Evolutionary conservation across 2,888 invertebrate species (phyloP), one percentile per base, ranked within the genome.

Genomic region (Caenorhabditis zanzibari): DNA sequence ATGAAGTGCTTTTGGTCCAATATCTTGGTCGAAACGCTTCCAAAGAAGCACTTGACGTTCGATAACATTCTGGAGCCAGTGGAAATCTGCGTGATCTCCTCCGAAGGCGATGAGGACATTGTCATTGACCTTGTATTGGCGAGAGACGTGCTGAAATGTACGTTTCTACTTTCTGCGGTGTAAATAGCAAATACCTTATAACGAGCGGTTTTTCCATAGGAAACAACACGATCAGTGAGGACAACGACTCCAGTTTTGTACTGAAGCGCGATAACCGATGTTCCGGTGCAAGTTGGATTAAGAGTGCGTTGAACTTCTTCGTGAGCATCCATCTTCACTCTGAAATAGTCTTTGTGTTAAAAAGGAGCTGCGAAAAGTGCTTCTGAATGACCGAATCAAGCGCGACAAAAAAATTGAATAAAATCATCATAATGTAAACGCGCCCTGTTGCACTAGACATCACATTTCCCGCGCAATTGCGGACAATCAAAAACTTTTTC

Each of bases 31-130:
- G 66, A 88, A 81, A 7, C 84, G 68, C 68, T 86, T 79, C 88
- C 88, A 88, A 19, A 84, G 76, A 12, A 83, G 69, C 12, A 90
- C 91, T 66, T 88, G 87, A 32, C 91, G 85, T 74, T 96, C 95
- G 91, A 97, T 95, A 82, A 96, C 94, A 88, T 95, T 95, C 92
- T 95, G 95, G 79, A 97, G 94, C 93, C 95, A 97, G 93, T 99
- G 98, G 93, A 95, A 99, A 93, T 99, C 99, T 10, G 97, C 98
- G 92, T 96, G 97, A 93, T 99, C 99, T 3, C 98, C 99, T 74
- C 96, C 95, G 73, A 96, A 96, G 0, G 97, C 98, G 14, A 98
- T 93, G 66, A 98, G 94, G 32, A 96, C 96, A 85, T 95, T 95
- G 69, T 96, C 95, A 92, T 98, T 99, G 44, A 99, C 95, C 93